Base-by-base conservation (phyloP, 37 sponge, comb jelly and placozoan species). In the Spongia lamella region DNA sequence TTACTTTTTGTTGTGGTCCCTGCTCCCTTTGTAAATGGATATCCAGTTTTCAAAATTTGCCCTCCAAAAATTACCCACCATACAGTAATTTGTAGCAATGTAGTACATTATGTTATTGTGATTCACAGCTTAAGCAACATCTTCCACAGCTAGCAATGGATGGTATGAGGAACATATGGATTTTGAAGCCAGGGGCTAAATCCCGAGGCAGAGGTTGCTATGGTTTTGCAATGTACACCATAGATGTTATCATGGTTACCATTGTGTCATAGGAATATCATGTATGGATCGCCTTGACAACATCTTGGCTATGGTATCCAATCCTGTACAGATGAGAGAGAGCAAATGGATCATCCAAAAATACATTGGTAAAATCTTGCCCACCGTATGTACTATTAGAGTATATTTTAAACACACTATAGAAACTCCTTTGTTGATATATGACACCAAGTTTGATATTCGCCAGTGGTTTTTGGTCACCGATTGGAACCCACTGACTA, bases 381-480 rank as follows among this genome's bases (percentile, higher is more conserved):
- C 13, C 25, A 20, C 7, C 7, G 53, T 69, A 24, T 66, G 58
- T 64, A 17, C 26, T 66, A 51, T 7, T 40, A 43, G n/a, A 22
- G 31, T 22, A 16, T 34, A 4, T 7, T 9, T 19, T 59, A n/a
- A 24, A 20, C 19, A 20, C 47, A 38, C 68, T 1, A 30, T 33
- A 87, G 98, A 97, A 56, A 71, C 77, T 9, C 98, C 98, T 4
- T 63, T 97, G 35, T 85, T 97, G 9, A 86, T 97, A 14, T 76
- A 89, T 34, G 63, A 76, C 14, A 94, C 94, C 29, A 97, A 97
- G 78, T 97, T 97, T 86, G 98, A 97, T 38, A 94, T 97, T 61
- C 78, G 98, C 15, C 98, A 97, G 70, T 97, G 98, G 98, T 97
- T 97, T 61, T 76, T 97, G 56, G 98, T 97, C n/a, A 94, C 94